A percentile compares a stretch with the other conserved stretches of the same genome.
phyloP scores from a whole-genome alignment of 2,888 invertebrate genomes.

The Himalopsyche anomala region DNA sequence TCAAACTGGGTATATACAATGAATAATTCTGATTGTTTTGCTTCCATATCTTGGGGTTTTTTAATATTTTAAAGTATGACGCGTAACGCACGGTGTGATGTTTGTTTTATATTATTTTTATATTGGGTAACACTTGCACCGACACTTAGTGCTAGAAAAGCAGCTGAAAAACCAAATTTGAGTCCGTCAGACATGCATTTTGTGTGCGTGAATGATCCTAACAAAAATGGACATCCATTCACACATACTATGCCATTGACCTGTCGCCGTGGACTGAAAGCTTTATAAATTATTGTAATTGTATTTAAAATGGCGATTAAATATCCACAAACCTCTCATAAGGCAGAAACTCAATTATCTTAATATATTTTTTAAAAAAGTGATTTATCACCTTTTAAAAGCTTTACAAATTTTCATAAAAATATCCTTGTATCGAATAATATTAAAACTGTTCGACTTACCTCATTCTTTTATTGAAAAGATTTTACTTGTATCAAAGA shows the following conservation, averaged over 20 bases:
- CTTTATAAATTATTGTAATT: slow-evolving; percentile 38
- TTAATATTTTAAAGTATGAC: slow-evolving; percentile 47
- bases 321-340: slow-evolving; percentile 17
- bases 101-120: slow-evolving; percentile 52
- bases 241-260: neutral
- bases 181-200: slow-evolving; percentile 21
- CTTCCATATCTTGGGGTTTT: slow-evolving; percentile 48
- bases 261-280: slow-evolving; percentile 28
- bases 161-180: slow-evolving; percentile 60
- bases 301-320: neutral
- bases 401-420: no score
- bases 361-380: neutral
- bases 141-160: slow-evolving; percentile 65
- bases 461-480: no score
- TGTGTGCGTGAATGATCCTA: slow-evolving; percentile 16
- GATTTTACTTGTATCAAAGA: neutral
- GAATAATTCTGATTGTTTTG: slow-evolving; percentile 45
- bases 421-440: no score
- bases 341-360: neutral
- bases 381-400: no score
- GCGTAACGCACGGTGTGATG: slow-evolving; percentile 56
- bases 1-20: neutral
- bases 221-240: slow-evolving; percentile 24
- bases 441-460: no score
- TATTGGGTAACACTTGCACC: slow-evolving; percentile 61